These are phyloP conservation scores for Calliphora vicina DNA, from an alignment of 1,140 invertebrate species.

Conservation along the genomic window DNA sequence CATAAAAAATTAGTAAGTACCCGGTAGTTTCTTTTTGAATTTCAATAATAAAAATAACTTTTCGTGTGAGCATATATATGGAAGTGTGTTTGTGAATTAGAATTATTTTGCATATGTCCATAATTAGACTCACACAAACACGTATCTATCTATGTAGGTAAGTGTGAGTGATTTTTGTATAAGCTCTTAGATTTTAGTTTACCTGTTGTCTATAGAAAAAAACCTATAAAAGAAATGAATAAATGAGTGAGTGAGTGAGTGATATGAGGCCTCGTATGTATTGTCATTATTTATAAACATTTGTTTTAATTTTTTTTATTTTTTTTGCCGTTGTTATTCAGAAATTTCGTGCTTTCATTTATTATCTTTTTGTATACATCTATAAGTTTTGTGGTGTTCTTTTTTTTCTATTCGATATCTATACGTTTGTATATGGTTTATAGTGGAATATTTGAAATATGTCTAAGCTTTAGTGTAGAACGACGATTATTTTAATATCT, in stretches of 20 bases:
- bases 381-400: background rate
- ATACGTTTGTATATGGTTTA: background rate
- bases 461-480: background rate
- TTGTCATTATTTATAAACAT: slow-evolving; percentile 14
- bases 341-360: slow-evolving; percentile 6
- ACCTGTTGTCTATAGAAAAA: background rate
- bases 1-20: background rate
- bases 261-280: background rate
- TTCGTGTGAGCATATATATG: background rate
- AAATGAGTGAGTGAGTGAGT: background rate
- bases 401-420: background rate
- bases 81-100: background rate
- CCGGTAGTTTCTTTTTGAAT: background rate
- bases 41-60: background rate
- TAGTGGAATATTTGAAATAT: background rate
- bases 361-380: background rate
- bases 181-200: slow-evolving; percentile 6
- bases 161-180: background rate
- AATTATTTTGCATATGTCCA: background rate
- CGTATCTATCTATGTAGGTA: too few relatives aligned
- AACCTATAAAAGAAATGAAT: background rate
- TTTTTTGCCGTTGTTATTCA: background rate
- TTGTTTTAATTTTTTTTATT: background rate
- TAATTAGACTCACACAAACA: too few relatives aligned
- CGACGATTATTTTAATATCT: background rate